Conservation (phyloP, 2,888 invertebrate genomes). For the Gastracanthus pulcherrimus region DNA sequence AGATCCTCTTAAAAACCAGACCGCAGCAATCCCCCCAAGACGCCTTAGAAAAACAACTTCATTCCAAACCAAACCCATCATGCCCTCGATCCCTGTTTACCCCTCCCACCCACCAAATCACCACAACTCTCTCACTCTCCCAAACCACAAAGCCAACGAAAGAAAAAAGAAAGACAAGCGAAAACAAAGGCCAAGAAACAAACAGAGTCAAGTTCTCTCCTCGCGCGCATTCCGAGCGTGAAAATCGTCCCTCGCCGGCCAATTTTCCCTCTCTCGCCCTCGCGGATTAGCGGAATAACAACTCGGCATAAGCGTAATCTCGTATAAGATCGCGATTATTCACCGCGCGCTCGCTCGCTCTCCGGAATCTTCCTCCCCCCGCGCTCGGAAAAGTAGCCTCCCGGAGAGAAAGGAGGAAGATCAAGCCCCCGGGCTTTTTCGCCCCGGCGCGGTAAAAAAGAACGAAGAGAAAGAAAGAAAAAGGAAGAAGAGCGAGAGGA, state of each 20-base stretch:
- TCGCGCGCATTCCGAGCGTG: background rate
- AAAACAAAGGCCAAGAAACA: background rate
- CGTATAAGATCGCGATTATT: conserved; percentile 54
- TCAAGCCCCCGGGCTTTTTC: conserved; percentile 59
- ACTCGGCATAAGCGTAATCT: conserved; percentile 56
- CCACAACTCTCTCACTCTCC: too few relatives aligned
- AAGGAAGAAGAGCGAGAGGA: conserved; percentile 47
- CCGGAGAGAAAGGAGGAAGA: conserved; percentile 53
- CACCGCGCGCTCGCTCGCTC: conserved; percentile 26
- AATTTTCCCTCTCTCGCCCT: conserved; percentile 34
- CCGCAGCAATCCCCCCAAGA: too few relatives aligned
- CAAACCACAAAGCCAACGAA: too few relatives aligned
- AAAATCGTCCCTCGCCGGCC: conserved; percentile 16
- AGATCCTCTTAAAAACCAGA: too few relatives aligned
- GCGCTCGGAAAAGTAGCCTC: conserved; percentile 39
- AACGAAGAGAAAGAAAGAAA: conserved; percentile 38
- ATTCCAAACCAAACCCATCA: too few relatives aligned
- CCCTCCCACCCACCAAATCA: too few relatives aligned
- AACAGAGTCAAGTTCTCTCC: background rate
- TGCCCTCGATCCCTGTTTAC: too few relatives aligned
- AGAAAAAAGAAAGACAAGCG: too few relatives aligned
- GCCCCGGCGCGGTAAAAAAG: conserved; percentile 16
- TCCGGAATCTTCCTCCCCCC: background rate
- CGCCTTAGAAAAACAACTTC: too few relatives aligned
- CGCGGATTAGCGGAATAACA: conserved; percentile 56